phyloP scores from a whole-genome alignment of 2,113 vertebrate genomes.

The Haemorhous mexicanus region DNA sequence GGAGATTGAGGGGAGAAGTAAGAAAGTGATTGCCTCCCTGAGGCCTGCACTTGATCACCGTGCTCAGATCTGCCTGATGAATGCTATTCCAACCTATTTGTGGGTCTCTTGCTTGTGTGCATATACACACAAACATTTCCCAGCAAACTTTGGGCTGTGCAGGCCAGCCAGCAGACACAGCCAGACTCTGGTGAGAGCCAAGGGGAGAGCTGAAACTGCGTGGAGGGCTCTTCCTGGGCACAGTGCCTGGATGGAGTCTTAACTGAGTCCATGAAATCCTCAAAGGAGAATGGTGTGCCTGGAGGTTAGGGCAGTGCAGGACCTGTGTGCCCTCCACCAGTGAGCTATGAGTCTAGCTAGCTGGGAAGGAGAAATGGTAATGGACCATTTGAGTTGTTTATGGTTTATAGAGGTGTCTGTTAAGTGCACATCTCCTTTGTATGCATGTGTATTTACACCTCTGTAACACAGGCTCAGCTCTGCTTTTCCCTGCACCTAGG shows the following conservation, averaged over 20 bases:
- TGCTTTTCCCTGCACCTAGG: not conserved
- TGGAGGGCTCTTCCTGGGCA: not conserved
- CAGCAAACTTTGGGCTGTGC: not conserved
- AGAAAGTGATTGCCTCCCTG: not conserved
- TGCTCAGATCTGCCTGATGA: not conserved
- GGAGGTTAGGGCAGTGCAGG: not conserved
- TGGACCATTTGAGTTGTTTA: not conserved
- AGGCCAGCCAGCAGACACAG: not conserved
- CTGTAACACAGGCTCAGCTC: not conserved
- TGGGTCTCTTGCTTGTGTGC: fast-evolving
- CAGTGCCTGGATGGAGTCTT: not conserved
- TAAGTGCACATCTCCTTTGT: not conserved
- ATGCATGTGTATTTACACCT: fast-evolving
- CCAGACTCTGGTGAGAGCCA: not conserved
- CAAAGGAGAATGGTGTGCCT: too few species aligned
- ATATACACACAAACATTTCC: not conserved
- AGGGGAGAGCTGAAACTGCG: not conserved
- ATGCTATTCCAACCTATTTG: not conserved
- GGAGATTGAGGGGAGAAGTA: not conserved
- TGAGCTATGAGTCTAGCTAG: not conserved
- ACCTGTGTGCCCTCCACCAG: not conserved
- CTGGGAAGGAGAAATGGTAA: not conserved
- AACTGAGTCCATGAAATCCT: not conserved
- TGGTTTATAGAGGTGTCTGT: not conserved
- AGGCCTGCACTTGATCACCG: not conserved